Evolutionary conservation across 2,888 invertebrate genomes (phyloP), one percentile per base, ranked within the genome.

Genomic region (Eupithecia subumbrata): DNA sequence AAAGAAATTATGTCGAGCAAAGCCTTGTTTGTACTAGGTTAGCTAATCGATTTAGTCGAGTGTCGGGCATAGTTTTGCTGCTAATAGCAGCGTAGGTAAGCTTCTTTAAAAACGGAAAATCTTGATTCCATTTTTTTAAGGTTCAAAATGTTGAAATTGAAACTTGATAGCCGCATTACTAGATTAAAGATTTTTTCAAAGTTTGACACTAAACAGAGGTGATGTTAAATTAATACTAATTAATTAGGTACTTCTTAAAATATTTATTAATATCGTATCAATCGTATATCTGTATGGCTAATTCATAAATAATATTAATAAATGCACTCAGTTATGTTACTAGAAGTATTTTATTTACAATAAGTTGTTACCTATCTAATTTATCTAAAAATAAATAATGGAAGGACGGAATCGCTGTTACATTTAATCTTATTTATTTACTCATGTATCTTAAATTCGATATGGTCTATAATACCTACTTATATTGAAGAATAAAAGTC

Each of bases 301-400:
- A 87, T 86, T 86, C 81, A 85, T 84, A 88, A 85, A 88, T 89
- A 86, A 84, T 85, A 86, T 84, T 90, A 90, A 88, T 91, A 91
- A 91, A 91, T 91, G 91, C 91, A 88, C 86, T 87, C 84, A 80
- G 77, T 81, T 78, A 80, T 22, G 12, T n/a, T n/a, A 37, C 66
- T 83, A 64, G 71, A 79, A 71, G 2, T 67, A 67, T 40, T 67
- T 37, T 88, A 88, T 89, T 84, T 89, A 88, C 88, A 89, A 84
- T 80, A 85, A 9, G 34, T 64, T 1, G 18, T 12, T 60, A 25
- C 14, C 25, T 60, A 60, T 5, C 56, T 56, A 12, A 84, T 80
- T 84, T 81, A 70, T 72, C 85, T 88, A 74, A 84, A 79, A 82
- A 87, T 88, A 88, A 86, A 83, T 88, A 85, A 85, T 75, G 83